phyloP scores from a whole-genome alignment of 2,113 vertebrate genomes.

The Psilopsiagon aymara region DNA sequence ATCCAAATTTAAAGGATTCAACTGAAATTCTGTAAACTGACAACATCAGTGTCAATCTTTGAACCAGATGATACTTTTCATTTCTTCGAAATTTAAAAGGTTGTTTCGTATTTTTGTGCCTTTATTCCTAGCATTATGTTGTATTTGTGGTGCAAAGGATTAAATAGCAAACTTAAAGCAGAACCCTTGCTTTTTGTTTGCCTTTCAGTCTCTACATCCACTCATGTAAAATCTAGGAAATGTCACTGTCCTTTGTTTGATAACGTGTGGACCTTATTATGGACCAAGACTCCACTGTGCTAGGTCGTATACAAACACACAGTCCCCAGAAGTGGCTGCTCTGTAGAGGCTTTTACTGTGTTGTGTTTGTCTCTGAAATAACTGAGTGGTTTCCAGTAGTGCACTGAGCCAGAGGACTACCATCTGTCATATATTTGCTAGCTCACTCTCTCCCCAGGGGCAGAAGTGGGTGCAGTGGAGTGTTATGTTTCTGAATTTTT shows the following conservation, averaged over 20 bases:
- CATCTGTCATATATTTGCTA: conserved; percentile 60
- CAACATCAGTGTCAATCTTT: background rate
- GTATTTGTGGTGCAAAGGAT: background rate
- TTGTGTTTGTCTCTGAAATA: conserved; percentile 7
- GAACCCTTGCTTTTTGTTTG: background rate
- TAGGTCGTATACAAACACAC: fast-evolving
- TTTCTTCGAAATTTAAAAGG: background rate
- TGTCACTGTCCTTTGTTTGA: background rate
- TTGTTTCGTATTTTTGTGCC: background rate
- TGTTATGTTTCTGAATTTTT: conserved; percentile 50
- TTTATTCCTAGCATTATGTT: background rate
- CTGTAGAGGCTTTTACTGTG: background rate
- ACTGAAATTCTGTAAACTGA: background rate
- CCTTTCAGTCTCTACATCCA: background rate
- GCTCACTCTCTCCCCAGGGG: background rate
- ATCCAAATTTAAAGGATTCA: background rate
- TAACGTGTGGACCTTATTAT: background rate
- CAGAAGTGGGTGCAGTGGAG: conserved; percentile 33
- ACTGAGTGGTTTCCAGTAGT: conserved; percentile 40
- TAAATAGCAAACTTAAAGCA: background rate
- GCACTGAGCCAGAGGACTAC: conserved; percentile 13
- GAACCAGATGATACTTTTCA: background rate
- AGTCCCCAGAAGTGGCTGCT: background rate
- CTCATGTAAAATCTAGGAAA: background rate
- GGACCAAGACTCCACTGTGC: background rate